These are phyloP conservation scores for Idris sp. DNA, from an alignment of 1,140 invertebrate genomes.

Conservation along the genomic window DNA sequence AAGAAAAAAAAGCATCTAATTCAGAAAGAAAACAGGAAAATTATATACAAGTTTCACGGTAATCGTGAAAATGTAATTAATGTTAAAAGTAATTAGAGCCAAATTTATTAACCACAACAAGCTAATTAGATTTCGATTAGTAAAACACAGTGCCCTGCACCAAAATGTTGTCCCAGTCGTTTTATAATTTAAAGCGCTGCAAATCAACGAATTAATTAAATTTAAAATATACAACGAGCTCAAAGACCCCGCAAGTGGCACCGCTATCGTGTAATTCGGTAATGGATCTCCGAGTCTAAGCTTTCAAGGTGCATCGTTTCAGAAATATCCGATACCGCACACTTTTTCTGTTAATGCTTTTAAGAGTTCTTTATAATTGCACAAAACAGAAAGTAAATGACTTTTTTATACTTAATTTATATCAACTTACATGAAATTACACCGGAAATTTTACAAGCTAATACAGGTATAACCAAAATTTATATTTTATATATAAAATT, in stretches of 20 bases:
- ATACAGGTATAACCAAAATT: too few species aligned
- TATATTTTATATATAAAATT: too few species aligned
- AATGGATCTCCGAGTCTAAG: constrained; percentile 34
- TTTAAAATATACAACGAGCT: constrained; percentile 33
- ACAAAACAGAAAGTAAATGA: not conserved
- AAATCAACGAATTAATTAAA: constrained; percentile 42
- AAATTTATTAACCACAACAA: not conserved
- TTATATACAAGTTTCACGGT: too few species aligned
- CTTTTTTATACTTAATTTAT: not conserved
- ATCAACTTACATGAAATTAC: too few species aligned
- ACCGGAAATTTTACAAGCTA: too few species aligned
- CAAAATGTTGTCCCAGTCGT: constrained; percentile 10
- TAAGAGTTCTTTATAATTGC: constrained; percentile 4
- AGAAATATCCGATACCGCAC: constrained; percentile 9
- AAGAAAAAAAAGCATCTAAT: too few species aligned
- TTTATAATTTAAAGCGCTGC: constrained; percentile 14
- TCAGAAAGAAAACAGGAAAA: too few species aligned
- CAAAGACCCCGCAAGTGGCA: constrained; percentile 32
- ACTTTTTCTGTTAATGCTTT: constrained; percentile 5
- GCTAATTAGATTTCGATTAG: constrained; percentile 7
- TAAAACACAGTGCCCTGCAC: not conserved
- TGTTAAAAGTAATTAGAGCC: not conserved
- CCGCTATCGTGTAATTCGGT: constrained; percentile 27
- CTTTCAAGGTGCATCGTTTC: constrained; percentile 3
- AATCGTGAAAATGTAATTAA: too few species aligned